Conservation (phyloP, 2,888 invertebrate species). For the Drosophila greeni region DNA sequence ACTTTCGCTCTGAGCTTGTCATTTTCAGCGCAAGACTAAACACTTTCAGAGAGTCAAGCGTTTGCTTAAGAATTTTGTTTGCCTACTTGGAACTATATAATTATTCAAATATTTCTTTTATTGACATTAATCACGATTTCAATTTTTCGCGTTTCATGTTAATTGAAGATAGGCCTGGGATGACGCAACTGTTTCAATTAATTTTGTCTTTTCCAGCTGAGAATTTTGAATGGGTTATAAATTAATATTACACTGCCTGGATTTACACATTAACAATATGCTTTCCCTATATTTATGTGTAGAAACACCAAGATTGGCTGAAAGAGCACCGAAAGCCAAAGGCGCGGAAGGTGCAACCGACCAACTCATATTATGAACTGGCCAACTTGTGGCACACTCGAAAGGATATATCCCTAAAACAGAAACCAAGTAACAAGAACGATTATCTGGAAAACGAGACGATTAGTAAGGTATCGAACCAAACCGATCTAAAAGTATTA, state of each 20-base stretch:
- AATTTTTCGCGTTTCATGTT: slow-evolving; percentile 13
- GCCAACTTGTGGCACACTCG: slow-evolving; percentile 71
- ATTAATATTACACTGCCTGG: slow-evolving; percentile 1
- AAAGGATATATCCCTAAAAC: slow-evolving; percentile 46
- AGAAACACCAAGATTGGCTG: slow-evolving; percentile 79
- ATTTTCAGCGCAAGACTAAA: neutral
- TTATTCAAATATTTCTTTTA: slow-evolving; percentile 18
- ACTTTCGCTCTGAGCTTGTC: no score
- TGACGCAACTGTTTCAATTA: slow-evolving; percentile 11
- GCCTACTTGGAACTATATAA: neutral
- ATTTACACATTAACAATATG: slow-evolving; percentile 2
- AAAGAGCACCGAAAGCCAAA: slow-evolving; percentile 67
- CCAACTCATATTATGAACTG: slow-evolving; percentile 49
- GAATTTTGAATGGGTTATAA: neutral
- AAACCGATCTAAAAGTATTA: slow-evolving; percentile 30
- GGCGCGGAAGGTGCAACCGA: slow-evolving; percentile 38
- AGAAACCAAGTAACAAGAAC: slow-evolving; percentile 71
- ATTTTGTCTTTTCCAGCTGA: neutral
- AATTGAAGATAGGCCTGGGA: slow-evolving; percentile 5
- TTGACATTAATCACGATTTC: slow-evolving; percentile 11
- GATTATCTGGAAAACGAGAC: slow-evolving; percentile 74
- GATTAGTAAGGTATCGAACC: slow-evolving; percentile 42
- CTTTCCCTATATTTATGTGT: neutral
- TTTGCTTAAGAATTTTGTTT: slow-evolving; percentile 5
- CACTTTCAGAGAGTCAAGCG: neutral